These are phyloP conservation scores for Pollachius pollachius DNA, from an alignment of 2,113 vertebrate species.

Conservation along the genomic window DNA sequence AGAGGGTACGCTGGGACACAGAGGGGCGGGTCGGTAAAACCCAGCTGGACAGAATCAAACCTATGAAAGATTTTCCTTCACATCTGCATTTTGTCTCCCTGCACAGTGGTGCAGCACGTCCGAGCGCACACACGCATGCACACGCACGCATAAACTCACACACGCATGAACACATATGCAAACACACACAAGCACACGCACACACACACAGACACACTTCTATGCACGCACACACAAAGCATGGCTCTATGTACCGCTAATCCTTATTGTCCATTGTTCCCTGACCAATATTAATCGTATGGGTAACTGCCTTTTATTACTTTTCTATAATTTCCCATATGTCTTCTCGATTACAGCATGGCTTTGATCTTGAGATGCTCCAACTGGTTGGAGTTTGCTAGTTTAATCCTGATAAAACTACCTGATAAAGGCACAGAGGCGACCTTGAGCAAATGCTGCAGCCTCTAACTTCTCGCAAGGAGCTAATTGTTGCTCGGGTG, in stretches of 20 bases:
- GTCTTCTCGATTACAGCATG: too few species aligned
- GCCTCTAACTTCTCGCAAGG: too few species aligned
- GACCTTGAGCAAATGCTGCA: too few species aligned
- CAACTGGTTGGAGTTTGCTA: too few species aligned
- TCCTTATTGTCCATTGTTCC: background rate
- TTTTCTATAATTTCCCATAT: too few species aligned
- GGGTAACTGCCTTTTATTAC: too few species aligned
- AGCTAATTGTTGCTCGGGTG: too few species aligned
- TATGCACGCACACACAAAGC: background rate
- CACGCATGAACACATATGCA: background rate
- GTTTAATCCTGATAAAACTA: too few species aligned
- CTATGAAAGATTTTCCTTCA: slow-evolving; percentile 60
- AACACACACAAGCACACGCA: slow-evolving; percentile 28
- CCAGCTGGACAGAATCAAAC: slow-evolving; percentile 50
- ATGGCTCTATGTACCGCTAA: too few species aligned
- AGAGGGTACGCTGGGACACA: too few species aligned
- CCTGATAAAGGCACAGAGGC: too few species aligned
- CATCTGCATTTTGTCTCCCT: slow-evolving; percentile 40
- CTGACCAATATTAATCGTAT: background rate
- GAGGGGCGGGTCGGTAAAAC: slow-evolving; percentile 39
- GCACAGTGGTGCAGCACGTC: slow-evolving; percentile 41
- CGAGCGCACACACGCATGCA: slow-evolving; percentile 29
- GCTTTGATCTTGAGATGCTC: too few species aligned
- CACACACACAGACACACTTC: slow-evolving; percentile 10
- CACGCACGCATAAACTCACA: slow-evolving; percentile 37